Evolutionary conservation across 2,888 invertebrate genomes (phyloP).

Genomic region (Congeria kusceri): DNA sequence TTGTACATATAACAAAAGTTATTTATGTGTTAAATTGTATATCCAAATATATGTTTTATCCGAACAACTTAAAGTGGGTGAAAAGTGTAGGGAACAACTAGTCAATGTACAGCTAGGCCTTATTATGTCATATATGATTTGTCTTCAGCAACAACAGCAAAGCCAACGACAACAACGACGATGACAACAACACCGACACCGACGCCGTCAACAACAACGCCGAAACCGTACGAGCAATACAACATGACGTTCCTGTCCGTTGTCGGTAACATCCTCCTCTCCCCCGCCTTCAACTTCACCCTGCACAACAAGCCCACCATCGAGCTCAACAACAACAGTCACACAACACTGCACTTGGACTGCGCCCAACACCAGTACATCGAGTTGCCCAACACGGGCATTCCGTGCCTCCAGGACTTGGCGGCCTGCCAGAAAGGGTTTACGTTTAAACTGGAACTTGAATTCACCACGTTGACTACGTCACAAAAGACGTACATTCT

Average conservation of each 20-base stretch:
- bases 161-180: neutral
- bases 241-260: slow-evolving; percentile 68
- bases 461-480: slow-evolving; percentile 57
- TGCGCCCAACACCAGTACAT: slow-evolving; percentile 66
- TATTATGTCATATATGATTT: neutral
- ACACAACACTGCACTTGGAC: slow-evolving; percentile 63
- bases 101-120: no score
- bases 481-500: slow-evolving; percentile 70
- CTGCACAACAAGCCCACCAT: slow-evolving; percentile 65
- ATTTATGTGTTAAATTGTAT: no score
- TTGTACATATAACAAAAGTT: no score
- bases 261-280: slow-evolving; percentile 65
- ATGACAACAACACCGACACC: neutral
- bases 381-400: slow-evolving; percentile 65
- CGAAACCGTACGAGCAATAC: slow-evolving; percentile 29
- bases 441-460: slow-evolving; percentile 68
- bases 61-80: no score
- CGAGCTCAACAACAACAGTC: slow-evolving; percentile 55
- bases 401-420: slow-evolving; percentile 71
- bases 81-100: no score
- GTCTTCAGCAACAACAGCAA: neutral
- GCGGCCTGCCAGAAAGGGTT: slow-evolving; percentile 67
- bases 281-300: slow-evolving; percentile 70
- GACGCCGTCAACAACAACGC: slow-evolving; percentile 5
- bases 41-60: no score